Percentiles rank a stretch among this genome's conserved stretches.
phyloP scores from a whole-genome alignment of 2,797 vertebrate species.

The Diplodus puntazzo region DNA sequence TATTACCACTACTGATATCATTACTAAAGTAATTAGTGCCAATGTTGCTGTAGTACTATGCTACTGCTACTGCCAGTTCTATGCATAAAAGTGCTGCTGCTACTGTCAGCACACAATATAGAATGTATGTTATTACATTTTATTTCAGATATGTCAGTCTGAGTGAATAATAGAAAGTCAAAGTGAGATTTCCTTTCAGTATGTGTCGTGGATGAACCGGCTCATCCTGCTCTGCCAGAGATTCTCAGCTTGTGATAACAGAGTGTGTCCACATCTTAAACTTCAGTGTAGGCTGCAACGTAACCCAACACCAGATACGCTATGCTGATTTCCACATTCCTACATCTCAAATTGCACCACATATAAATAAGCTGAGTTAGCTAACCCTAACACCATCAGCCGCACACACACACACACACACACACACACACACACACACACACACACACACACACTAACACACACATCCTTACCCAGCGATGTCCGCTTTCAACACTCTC shows the following conservation, averaged over 20 bases:
- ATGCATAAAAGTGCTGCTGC: neutral
- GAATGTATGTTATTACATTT: neutral
- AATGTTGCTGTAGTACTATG: neutral
- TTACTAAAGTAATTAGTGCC: neutral
- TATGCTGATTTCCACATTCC: constrained; percentile 70
- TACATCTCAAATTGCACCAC: constrained; percentile 63
- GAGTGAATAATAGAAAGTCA: neutral
- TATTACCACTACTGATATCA: neutral
- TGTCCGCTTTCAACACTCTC: constrained; percentile 17
- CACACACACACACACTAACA: constrained; percentile 29
- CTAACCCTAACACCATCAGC: constrained; percentile 23
- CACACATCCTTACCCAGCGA: constrained; percentile 1
- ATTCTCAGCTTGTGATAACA: constrained; percentile 55
- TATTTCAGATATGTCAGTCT: neutral
- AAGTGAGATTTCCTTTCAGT: neutral
- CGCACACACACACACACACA: constrained; percentile 20
- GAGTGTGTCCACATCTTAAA: constrained; percentile 45
- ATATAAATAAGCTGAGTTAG: constrained; percentile 50
- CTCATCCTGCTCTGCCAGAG: constrained; percentile 41
- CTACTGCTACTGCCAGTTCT: neutral
- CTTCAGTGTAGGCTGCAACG: constrained; percentile 44
- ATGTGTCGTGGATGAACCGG: constrained; percentile 45
- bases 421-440: constrained; percentile 16
- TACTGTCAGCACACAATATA: neutral
- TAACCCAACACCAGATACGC: constrained; percentile 68